Base-by-base conservation (phyloP, 1,140 invertebrate genomes). In the Bactericera cockerelli region DNA sequence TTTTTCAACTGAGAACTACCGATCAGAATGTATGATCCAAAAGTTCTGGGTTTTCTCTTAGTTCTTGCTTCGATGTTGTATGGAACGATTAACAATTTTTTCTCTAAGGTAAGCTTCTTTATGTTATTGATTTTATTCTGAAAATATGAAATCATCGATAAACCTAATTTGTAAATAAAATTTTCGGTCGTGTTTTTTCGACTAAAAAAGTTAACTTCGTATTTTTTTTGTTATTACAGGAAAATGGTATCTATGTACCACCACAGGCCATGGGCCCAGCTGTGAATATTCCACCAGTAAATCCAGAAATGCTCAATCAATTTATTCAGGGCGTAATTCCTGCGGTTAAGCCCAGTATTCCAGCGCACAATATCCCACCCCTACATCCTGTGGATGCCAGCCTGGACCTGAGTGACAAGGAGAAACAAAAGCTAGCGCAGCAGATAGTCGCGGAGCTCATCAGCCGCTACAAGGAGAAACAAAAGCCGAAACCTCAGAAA, bases 21-120 rank as follows among this genome's bases (percentile, higher is more conserved):
- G 8, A 49, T 49, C 42, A 22, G 8, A 49, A 49, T 49, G 42
- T 49, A 49, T 16, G 42, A 49, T n/a, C 42, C 42, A n/a, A 49
- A 49, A 49, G 19, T 49, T n/a, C 22, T 49, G 22, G 42, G 42
- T 10, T 49, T 49, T 49, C 22, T 49, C 8, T 16, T 49, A 4
- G 42, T 49, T 4, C 19, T 49, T 4, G 42, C 42, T 6, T 49
- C 42, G 4, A 49, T 49, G 42, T 49, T 49, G 22, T 49, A 49
- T 49, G 42, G 42, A 49, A 49, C 42, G 4, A 49, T 49, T 22
- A 49, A 49, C 22, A 49, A 49, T 22, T 49, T 10, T 22, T 49
- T 49, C 22, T 49, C 6, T 49, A 49, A 49, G 42, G 42, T 49
- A 22, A 49, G 28, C 28, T 31, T 31, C 28, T 31, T n/a, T n/a